A percentile compares a stretch with the other conserved stretches of the same genome.
Conservation (phyloP, 2,888 invertebrate genomes). For the Pandemis heparana region DNA sequence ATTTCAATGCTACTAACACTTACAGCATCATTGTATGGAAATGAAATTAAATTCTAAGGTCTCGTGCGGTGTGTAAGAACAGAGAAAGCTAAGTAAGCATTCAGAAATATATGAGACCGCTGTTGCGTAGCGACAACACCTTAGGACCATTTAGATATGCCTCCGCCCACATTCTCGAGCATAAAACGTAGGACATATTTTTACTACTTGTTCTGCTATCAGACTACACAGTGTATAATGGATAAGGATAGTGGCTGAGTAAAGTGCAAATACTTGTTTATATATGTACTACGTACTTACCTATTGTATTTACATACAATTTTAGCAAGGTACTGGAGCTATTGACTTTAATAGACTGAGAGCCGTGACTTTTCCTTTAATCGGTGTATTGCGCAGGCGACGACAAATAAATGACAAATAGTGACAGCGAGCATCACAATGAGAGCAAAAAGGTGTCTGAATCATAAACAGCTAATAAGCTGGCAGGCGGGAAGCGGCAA, state of each 20-base stretch:
- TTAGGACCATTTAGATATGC: conserved; percentile 26
- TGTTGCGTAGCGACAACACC: conserved; percentile 4
- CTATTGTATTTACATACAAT: neutral
- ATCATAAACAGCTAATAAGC: conserved; percentile 41
- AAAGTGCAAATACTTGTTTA: neutral
- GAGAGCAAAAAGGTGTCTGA: conserved; percentile 34
- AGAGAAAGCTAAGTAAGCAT: conserved; percentile 34
- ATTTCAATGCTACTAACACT: conserved; percentile 11
- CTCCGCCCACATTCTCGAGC: neutral
- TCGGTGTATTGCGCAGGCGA: conserved; percentile 11
- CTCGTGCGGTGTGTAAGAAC: conserved; percentile 15
- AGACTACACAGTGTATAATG: neutral
- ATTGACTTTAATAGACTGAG: conserved; percentile 15
- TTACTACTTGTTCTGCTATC: neutral
- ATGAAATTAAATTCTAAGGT: conserved; percentile 15
- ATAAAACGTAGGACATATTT: conserved; percentile 12
- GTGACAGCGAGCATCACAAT: conserved; percentile 15
- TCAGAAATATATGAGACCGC: conserved; percentile 12
- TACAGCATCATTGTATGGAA: conserved; percentile 32
- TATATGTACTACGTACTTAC: neutral
- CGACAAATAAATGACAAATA: conserved; percentile 31
- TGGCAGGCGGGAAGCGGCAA: conserved; percentile 23
- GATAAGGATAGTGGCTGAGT: neutral
- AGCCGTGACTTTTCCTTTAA: conserved; percentile 19
- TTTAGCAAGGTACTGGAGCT: neutral